These are phyloP conservation scores for Rhizoglyphus robini DNA, from an alignment of 1,140 invertebrate genomes.

Conservation along the genomic window DNA sequence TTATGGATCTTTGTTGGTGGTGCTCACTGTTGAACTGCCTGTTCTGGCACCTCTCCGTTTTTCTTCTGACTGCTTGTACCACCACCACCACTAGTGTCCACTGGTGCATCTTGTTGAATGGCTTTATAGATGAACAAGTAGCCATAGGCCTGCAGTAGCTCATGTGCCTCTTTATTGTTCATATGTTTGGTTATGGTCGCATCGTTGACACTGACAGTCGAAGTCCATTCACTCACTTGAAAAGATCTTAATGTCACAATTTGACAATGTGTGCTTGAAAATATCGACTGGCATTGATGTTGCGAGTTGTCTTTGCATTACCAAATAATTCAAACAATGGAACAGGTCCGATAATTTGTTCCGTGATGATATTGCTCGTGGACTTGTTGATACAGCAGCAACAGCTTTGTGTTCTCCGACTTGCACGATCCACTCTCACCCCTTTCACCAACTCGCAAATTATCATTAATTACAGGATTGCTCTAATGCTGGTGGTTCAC, in stretches of 20 bases:
- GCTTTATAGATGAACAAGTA: too few relatives aligned
- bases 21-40: too few relatives aligned
- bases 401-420: slow-evolving; percentile 87
- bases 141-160: too few relatives aligned
- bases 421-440: slow-evolving; percentile 92
- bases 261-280: slow-evolving; percentile 95
- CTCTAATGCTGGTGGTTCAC: not conserved
- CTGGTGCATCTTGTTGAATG: too few relatives aligned
- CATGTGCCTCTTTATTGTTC: too few relatives aligned
- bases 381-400: slow-evolving; percentile 77
- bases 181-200: too few relatives aligned
- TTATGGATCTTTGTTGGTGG: too few relatives aligned
- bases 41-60: too few relatives aligned
- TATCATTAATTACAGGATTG: not conserved
- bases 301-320: slow-evolving; percentile 88
- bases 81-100: too few relatives aligned
- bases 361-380: slow-evolving; percentile 74
- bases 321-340: slow-evolving; percentile 92
- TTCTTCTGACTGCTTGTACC: too few relatives aligned
- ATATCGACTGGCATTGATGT: slow-evolving; percentile 87
- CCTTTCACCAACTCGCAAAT: slow-evolving; percentile 33
- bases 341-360: slow-evolving; percentile 89
- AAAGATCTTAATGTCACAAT: slow-evolving; percentile 87
- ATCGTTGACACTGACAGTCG: too few relatives aligned
- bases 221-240: slow-evolving; percentile 73